Conservation (phyloP, 2,113 vertebrate species). For the Cnemophilus loriae region DNA sequence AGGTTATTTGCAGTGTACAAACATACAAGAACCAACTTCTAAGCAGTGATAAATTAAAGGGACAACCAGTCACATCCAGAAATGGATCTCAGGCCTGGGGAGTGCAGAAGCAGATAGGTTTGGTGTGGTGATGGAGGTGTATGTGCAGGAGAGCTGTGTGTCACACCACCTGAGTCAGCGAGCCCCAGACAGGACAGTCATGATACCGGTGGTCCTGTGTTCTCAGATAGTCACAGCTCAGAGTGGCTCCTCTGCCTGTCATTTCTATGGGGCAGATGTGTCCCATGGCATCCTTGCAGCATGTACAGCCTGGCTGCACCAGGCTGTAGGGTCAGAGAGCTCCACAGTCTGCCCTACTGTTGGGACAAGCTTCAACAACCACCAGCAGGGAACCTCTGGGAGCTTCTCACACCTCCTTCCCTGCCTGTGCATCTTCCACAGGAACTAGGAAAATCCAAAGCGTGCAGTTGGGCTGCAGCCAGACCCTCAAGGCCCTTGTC, state of each 20-base stretch:
- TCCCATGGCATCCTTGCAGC: background rate
- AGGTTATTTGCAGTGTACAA: background rate
- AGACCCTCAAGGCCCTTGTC: background rate
- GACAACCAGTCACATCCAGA: background rate
- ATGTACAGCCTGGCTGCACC: background rate
- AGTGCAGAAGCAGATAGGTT: background rate
- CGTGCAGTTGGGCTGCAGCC: rapidly evolving
- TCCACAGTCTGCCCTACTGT: rapidly evolving
- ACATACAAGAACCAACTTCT: background rate
- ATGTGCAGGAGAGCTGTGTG: background rate
- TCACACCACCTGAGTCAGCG: background rate
- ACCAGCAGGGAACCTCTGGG: background rate
- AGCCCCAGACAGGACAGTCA: background rate
- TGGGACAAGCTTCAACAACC: background rate
- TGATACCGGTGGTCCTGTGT: rapidly evolving
- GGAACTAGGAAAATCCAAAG: background rate
- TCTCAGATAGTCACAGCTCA: background rate
- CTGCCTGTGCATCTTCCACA: background rate
- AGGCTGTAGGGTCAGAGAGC: rapidly evolving
- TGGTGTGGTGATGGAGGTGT: background rate
- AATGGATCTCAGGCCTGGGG: background rate
- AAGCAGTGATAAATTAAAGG: background rate
- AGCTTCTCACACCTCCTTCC: background rate
- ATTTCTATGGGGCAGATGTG: background rate
- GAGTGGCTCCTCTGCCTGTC: background rate